Evolutionary conservation across 1,140 invertebrate species (phyloP).

Genomic region (Brachionus plicatilis): DNA sequence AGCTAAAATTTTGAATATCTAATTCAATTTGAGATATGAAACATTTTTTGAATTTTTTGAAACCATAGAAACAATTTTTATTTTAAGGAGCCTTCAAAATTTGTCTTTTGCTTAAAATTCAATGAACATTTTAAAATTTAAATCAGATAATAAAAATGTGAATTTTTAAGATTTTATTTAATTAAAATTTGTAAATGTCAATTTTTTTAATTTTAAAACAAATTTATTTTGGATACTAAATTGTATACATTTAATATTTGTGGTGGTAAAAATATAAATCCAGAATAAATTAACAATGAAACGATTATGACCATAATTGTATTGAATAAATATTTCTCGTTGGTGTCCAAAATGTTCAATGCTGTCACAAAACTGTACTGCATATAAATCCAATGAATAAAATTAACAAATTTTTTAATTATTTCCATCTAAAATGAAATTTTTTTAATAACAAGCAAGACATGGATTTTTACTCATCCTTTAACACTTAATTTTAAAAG

Average conservation of each 20-base stretch:
- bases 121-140: no score
- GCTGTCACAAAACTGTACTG: conserved; percentile 36
- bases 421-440: not conserved
- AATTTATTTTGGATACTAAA: not conserved
- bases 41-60: not conserved
- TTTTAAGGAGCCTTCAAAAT: not conserved
- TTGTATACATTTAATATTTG: not conserved
- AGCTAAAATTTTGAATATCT: not conserved
- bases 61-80: not conserved
- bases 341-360: conserved; percentile 7
- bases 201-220: not conserved
- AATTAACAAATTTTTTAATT: not conserved
- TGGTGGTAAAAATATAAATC: conserved; percentile 26
- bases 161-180: no score
- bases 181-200: no score
- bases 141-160: no score
- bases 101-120: not conserved
- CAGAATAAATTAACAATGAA: not conserved
- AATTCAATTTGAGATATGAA: not conserved
- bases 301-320: not conserved
- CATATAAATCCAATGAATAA: conserved; percentile 9
- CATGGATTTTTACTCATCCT: not conserved
- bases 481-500: not conserved
- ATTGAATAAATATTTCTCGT: conserved; percentile 18
- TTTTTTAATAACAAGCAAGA: not conserved